phyloP scores from a whole-genome alignment of 2,797 vertebrate genomes.

The Leptoclinus maculatus region DNA sequence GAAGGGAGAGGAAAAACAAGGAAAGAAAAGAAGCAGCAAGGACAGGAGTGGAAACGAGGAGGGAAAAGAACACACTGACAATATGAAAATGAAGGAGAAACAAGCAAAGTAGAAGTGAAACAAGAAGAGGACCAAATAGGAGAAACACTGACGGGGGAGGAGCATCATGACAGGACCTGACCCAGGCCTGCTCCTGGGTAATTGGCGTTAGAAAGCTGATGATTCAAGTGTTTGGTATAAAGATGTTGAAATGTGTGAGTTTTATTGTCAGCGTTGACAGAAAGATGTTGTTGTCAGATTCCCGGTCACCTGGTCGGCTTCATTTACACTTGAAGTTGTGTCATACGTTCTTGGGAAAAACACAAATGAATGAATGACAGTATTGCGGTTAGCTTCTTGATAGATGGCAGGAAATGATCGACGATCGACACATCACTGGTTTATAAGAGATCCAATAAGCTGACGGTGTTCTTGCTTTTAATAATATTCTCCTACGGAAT shows the following conservation, averaged over 20 bases:
- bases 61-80: background rate
- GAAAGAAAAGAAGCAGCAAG: background rate
- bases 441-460: background rate
- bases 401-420: background rate
- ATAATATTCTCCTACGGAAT: background rate
- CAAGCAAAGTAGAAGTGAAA: background rate
- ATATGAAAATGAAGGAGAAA: background rate
- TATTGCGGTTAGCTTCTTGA: background rate
- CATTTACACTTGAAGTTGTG: background rate
- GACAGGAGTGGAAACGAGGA: no score
- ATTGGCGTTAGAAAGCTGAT: background rate
- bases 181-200: background rate
- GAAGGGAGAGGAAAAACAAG: no score
- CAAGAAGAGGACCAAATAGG: background rate
- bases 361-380: background rate
- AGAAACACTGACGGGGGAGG: no score
- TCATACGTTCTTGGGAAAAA: slow-evolving; percentile 5
- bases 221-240: slow-evolving; percentile 9
- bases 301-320: background rate
- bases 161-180: slow-evolving; percentile 29
- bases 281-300: background rate
- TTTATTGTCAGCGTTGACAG: slow-evolving; percentile 2
- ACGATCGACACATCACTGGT: background rate
- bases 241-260: background rate
- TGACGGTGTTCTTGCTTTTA: background rate